Conservation (phyloP, 2,888 invertebrate species). For the Marronus borbonicus region DNA sequence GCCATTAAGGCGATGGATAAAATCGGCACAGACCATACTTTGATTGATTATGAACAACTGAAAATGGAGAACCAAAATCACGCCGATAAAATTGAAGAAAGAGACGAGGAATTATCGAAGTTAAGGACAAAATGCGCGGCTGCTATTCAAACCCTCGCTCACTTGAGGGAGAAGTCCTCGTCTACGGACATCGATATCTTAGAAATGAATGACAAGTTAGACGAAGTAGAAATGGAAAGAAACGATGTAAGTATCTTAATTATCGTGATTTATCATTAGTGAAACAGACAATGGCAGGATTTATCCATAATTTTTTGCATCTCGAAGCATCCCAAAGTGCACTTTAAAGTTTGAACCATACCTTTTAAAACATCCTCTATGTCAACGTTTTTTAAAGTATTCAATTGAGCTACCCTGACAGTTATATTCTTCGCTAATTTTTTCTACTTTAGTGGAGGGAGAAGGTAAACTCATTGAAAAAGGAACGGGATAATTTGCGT, state of each 20-base stretch:
- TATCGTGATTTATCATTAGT: too few relatives aligned
- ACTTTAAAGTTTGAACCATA: too few relatives aligned
- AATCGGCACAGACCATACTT: slow-evolving; percentile 71
- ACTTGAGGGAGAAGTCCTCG: slow-evolving; percentile 72
- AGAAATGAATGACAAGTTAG: slow-evolving; percentile 57
- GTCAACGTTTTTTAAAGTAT: too few relatives aligned
- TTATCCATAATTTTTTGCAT: too few relatives aligned
- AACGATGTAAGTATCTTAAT: slow-evolving; percentile 53
- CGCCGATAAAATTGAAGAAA: slow-evolving; percentile 74
- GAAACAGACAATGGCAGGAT: too few relatives aligned
- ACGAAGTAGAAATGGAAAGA: slow-evolving; percentile 56
- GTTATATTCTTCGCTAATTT: not conserved
- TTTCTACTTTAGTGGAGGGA: slow-evolving; percentile 59
- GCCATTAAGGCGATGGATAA: slow-evolving; percentile 67
- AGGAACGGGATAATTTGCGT: slow-evolving; percentile 69
- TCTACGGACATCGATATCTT: slow-evolving; percentile 64
- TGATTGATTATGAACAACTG: slow-evolving; percentile 74
- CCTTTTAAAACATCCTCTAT: too few relatives aligned
- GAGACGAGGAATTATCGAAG: slow-evolving; percentile 72
- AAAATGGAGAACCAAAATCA: slow-evolving; percentile 73
- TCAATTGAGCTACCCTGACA: too few relatives aligned
- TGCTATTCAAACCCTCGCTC: slow-evolving; percentile 72
- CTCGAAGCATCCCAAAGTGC: too few relatives aligned
- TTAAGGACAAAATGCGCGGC: slow-evolving; percentile 71
- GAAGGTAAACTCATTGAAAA: slow-evolving; percentile 67